A percentile compares a stretch with the other conserved stretches of the same genome.
Evolutionary conservation across 2,113 vertebrate species (phyloP).

Genomic region (Rhombomys opimus): DNA sequence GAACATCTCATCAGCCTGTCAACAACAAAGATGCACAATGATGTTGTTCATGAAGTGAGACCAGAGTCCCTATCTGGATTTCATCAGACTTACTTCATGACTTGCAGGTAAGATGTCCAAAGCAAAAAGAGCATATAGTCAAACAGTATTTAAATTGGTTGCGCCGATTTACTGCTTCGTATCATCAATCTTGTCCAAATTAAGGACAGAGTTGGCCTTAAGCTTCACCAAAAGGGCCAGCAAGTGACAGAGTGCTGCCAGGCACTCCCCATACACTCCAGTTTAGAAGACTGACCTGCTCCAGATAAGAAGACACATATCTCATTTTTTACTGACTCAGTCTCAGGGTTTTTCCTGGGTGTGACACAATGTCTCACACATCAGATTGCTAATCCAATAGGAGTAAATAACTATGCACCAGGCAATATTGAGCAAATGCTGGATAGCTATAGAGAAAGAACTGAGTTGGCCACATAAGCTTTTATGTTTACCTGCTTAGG

Average conservation of each 20-base stretch:
- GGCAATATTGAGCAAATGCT: neutral
- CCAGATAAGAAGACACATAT: neutral
- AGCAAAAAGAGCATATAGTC: neutral
- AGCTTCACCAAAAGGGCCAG: neutral
- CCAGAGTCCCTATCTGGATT: neutral
- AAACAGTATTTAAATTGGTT: slow-evolving; percentile 17
- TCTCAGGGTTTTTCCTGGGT: neutral
- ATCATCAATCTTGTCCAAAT: neutral
- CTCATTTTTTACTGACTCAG: neutral
- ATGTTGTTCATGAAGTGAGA: neutral
- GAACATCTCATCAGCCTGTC: neutral
- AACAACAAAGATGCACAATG: neutral
- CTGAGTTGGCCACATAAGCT: neutral
- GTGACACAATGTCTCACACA: neutral
- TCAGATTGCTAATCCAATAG: neutral
- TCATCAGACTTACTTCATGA: slow-evolving; percentile 11
- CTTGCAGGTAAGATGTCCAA: neutral
- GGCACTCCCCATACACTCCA: neutral
- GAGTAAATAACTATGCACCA: neutral
- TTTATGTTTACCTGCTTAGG: neutral
- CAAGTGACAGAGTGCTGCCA: neutral
- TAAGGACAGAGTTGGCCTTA: neutral
- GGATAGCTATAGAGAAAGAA: neutral
- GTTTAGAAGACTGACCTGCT: neutral
- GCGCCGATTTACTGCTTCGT: neutral